Base-by-base conservation (phyloP, 2,888 invertebrate genomes). In the Mactromeris polynyma region DNA sequence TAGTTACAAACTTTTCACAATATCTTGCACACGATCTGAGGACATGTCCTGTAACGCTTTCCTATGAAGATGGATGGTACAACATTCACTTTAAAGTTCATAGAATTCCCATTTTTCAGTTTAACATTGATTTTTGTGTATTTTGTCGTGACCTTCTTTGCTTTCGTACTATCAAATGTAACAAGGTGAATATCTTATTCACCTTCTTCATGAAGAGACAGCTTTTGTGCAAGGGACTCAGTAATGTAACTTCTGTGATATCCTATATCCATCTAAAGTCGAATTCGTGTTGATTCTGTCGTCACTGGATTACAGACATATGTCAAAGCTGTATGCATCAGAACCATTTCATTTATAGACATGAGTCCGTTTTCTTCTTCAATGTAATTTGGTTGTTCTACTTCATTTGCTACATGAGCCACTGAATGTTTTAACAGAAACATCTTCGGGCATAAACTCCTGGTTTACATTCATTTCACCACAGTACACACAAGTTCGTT, bases 211-310 rank as follows among this genome's bases (percentile, higher is more conserved):
- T 42, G 40, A 31, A 87, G 42, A 64, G 40, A 42, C 14, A 87
- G 9, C 46, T 69, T 38, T 58, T 46, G 46, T 11, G 87, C 84
- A 19, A 33, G 83, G 81, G 58, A 42, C 40, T 11, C 84, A 31
- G 51, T 73, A 31, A 86, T 81, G 54, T 86, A 86, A n/a, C 78
- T 86, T 38, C 89, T 42, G 19, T 83, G 89, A 40, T 83, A 86
- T 9, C 36, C 87, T 69, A 84, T 69, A 36, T 87, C 80, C 17
- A 87, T 51, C 38, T 84, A 64, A 64, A 87, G 33, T 36, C 87
- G 38, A 6, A 78, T 38, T 42, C 31, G 26, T 38, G 33, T 14
- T 64, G 36, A 33, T 46, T 21, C 80, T 9, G 36, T 64, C 9
- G 79, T 38, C 1, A 26, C 36, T 33, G 80, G 84, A 31, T 87